A percentile compares a stretch with the other conserved stretches of the same genome.
Conservation (phyloP, 2,888 invertebrate genomes). For the Beris chalybata region DNA sequence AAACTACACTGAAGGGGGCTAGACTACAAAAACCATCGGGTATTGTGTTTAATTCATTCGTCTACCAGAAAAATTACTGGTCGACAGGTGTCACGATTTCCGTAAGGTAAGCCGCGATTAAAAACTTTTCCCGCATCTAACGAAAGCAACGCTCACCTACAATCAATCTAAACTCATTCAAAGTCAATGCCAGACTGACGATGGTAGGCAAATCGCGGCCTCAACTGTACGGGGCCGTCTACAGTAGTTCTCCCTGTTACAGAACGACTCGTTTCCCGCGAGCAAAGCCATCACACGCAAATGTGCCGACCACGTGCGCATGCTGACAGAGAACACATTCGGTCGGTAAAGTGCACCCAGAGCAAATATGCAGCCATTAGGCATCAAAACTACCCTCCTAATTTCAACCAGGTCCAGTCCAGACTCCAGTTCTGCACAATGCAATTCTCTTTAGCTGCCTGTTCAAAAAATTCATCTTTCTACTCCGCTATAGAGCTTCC, state of each 20-base stretch:
- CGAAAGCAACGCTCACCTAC: constrained; percentile 12
- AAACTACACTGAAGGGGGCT: too few relatives aligned
- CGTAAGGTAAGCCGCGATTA: background rate
- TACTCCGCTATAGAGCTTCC: too few relatives aligned
- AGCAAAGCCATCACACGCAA: background rate
- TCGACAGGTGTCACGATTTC: constrained; percentile 5
- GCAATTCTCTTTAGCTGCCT: too few relatives aligned
- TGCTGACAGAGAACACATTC: background rate
- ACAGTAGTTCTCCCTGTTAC: background rate
- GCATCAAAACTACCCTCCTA: too few relatives aligned
- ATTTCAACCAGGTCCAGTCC: too few relatives aligned
- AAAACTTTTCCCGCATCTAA: constrained; percentile 12
- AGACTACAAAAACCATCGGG: too few relatives aligned
- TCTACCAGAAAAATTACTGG: constrained; percentile 7
- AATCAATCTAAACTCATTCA: constrained; percentile 19
- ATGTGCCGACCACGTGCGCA: constrained; percentile 7
- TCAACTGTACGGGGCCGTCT: background rate
- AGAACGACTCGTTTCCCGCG: background rate
- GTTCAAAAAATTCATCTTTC: too few relatives aligned
- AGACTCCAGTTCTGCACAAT: too few relatives aligned
- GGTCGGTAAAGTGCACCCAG: background rate
- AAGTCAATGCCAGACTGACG: constrained; percentile 30
- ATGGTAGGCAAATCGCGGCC: background rate
- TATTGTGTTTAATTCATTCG: too few relatives aligned
- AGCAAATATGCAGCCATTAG: too few relatives aligned